Base-by-base conservation (phyloP, 2,888 invertebrate genomes). In the Leptopilina syphax region DNA sequence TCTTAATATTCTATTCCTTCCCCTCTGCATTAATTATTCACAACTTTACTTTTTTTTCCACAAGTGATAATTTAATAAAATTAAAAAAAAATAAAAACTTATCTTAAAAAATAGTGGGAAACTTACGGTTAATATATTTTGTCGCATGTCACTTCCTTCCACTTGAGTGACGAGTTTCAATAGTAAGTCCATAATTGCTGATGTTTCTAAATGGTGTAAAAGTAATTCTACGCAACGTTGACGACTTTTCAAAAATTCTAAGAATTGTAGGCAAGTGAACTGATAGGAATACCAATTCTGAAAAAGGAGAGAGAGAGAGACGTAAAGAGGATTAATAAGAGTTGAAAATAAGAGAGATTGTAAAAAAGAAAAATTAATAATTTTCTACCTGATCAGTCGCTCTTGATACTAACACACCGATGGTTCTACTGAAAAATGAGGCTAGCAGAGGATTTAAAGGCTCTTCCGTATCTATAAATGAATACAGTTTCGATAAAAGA, bases 341-440 rank as follows among this genome's bases (percentile, higher is more conserved):
- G 3, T 34, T 34, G 3, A 34, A 34, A 34, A 34, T 34, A 34
- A 34, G 34, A 34, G 34, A 34, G 34, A 34, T 34, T 34, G 34
- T 34, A 4, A 76, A 44, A 77, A 13, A 78, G 57, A 57, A 70
- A 50, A 65, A 18, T 18, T 18, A 18, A 50, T 50, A 77, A 18
- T 8, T 12, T 76, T 65, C 76, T 92, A 96, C 96, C 94, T 96
- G 96, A 93, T 97, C 97, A 90, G 96, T 95, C 93, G 96, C 96
- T 91, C 96, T 95, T 86, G 96, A 96, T 84, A 98, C 95, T 89
- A 99, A 94, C 93, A 97, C 96, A 90, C 97, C 96, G 92, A 99
- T 95, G 84, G 97, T 97, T 94, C 98, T 98, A 93, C 97, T 98
- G 93, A 98, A 98, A 94, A 98, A 99, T 84, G 98, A 98, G 77